phyloP scores from a whole-genome alignment of 2,113 vertebrate genomes.

The Dryoscopus gambensis region DNA sequence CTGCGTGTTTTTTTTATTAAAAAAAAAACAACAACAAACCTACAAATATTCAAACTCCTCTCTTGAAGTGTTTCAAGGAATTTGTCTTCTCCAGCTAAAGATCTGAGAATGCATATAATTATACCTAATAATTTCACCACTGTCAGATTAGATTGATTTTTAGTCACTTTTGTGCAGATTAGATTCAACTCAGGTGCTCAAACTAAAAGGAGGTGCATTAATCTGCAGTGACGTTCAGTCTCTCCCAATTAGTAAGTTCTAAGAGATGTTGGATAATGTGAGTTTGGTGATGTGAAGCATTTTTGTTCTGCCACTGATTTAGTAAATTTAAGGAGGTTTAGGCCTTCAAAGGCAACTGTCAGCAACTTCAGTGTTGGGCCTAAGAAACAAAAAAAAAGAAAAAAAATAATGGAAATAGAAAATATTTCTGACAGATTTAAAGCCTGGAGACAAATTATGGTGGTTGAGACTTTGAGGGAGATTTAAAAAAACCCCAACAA shows the following conservation, averaged over 20 bases:
- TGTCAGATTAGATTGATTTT: constrained; percentile 63
- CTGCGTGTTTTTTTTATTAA: not conserved
- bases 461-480: not conserved
- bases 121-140: constrained; percentile 43
- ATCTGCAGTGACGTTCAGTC: constrained; percentile 45
- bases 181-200: constrained; percentile 56
- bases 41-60: not conserved
- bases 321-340: not conserved
- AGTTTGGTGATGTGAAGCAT: not conserved
- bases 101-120: constrained; percentile 20
- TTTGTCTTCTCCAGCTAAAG: not conserved
- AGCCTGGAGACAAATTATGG: not conserved
- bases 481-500: not conserved
- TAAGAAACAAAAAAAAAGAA: not conserved
- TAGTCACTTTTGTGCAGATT: constrained; percentile 37
- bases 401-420: not conserved
- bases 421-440: not conserved
- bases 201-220: constrained; percentile 35
- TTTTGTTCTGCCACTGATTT: not conserved
- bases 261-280: not conserved
- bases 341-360: not conserved
- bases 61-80: not conserved
- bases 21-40: not conserved
- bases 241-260: constrained; percentile 32
- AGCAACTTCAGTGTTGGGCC: not conserved